Conservation (phyloP, 2,888 invertebrate genomes). For the Nephrocerus scutellatus region DNA sequence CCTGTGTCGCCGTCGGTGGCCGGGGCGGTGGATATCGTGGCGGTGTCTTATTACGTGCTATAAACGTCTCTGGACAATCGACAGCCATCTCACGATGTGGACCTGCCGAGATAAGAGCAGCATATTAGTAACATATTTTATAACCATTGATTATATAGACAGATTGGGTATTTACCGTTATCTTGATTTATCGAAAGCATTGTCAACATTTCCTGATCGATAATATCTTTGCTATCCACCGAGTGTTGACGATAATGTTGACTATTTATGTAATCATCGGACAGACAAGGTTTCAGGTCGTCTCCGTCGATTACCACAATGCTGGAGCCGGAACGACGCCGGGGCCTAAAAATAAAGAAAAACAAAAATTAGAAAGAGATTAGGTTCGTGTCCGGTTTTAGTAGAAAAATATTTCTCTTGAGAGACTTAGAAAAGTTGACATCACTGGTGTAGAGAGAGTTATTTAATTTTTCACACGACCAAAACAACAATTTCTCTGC, state of each 20-base stretch:
- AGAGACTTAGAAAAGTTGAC: not conserved
- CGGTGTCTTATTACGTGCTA: slow-evolving; percentile 83
- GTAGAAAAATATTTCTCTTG: not conserved
- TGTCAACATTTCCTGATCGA: slow-evolving; percentile 68
- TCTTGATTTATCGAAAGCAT: slow-evolving; percentile 63
- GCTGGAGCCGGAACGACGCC: slow-evolving; percentile 71
- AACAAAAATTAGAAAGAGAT: slow-evolving; percentile 1
- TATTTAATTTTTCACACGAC: too few relatives aligned
- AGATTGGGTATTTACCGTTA: slow-evolving; percentile 50
- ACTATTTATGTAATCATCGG: slow-evolving; percentile 52
- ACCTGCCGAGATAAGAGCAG: slow-evolving; percentile 50
- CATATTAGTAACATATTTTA: not conserved
- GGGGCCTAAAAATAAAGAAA: slow-evolving; percentile 54
- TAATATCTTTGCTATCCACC: slow-evolving; percentile 40
- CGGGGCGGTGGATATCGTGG: slow-evolving; percentile 83
- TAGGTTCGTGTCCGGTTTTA: too few relatives aligned
- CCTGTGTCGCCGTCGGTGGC: slow-evolving; percentile 54
- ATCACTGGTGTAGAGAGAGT: too few relatives aligned
- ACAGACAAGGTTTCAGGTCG: slow-evolving; percentile 54
- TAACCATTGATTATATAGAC: not conserved
- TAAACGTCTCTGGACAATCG: slow-evolving; percentile 93
- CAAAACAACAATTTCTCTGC: too few relatives aligned
- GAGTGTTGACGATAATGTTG: slow-evolving; percentile 50
- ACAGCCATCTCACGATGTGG: slow-evolving; percentile 98
- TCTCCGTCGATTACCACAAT: slow-evolving; percentile 74